phyloP scores from a whole-genome alignment of 2,888 invertebrate genomes.

The Amblyjoppa proteus region DNA sequence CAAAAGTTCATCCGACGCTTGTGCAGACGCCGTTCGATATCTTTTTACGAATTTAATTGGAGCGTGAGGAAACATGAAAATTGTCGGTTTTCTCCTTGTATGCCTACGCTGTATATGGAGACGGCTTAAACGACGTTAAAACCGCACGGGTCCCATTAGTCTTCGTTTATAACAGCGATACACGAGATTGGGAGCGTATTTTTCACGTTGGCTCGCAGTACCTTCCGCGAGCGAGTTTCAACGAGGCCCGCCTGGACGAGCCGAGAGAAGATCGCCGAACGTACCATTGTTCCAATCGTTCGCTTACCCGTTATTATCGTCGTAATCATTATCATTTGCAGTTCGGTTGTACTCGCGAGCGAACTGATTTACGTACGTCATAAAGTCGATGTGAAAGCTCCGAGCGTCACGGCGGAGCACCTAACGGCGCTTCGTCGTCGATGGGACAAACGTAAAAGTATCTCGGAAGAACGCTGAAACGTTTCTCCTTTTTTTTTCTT shows the following conservation, averaged over 20 bases:
- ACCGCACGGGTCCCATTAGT: slow-evolving; percentile 35
- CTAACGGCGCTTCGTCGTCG: neutral
- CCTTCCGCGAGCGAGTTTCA: slow-evolving; percentile 23
- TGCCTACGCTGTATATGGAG: neutral
- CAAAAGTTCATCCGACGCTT: slow-evolving; percentile 10
- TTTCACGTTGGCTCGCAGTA: slow-evolving; percentile 16
- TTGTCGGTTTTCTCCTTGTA: slow-evolving; percentile 25
- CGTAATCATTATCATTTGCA: slow-evolving; percentile 49
- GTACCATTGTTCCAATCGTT: slow-evolving; percentile 37
- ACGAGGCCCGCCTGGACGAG: slow-evolving; percentile 28
- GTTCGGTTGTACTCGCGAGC: slow-evolving; percentile 28
- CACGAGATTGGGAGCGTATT: slow-evolving; percentile 35
- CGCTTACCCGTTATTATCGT: slow-evolving; percentile 39
- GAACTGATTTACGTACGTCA: slow-evolving; percentile 59
- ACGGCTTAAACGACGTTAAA: slow-evolving; percentile 26
- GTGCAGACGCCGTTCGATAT: neutral
- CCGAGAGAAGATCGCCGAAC: slow-evolving; percentile 17
- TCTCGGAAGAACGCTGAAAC: neutral
- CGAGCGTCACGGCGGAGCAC: neutral
- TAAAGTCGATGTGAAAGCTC: slow-evolving; percentile 56
- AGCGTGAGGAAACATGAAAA: slow-evolving; percentile 11
- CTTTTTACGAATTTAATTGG: neutral
- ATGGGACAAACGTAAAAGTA: neutral
- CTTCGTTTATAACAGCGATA: slow-evolving; percentile 40
- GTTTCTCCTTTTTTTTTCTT: neutral